These are phyloP conservation scores for Bombus terrestris DNA, from an alignment of 1,140 invertebrate genomes.

Conservation along the genomic window DNA sequence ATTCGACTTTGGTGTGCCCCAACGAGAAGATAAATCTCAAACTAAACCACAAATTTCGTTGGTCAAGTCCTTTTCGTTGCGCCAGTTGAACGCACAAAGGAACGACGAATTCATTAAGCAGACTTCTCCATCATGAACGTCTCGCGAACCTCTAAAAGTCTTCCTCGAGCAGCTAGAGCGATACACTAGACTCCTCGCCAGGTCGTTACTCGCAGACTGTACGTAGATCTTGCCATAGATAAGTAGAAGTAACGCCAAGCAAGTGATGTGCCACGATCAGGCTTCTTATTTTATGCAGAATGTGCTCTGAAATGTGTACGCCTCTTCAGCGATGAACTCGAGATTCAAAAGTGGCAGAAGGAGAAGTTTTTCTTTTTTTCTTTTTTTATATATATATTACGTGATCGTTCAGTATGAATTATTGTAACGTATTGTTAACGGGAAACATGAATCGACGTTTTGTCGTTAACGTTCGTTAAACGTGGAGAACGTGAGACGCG, in stretches of 20 bases:
- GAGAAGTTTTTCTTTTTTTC: no score
- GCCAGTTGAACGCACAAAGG: background rate
- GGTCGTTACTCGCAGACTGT: slow-evolving; percentile 57
- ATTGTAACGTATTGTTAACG: no score
- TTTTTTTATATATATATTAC: rapidly evolving
- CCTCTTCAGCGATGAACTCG: background rate
- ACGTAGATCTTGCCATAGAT: slow-evolving; percentile 45
- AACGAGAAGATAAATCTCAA: background rate
- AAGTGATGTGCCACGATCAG: slow-evolving; percentile 41
- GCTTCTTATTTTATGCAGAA: slow-evolving; percentile 54
- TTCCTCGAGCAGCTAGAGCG: background rate
- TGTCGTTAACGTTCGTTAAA: no score
- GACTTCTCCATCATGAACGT: background rate
- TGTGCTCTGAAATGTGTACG: slow-evolving; percentile 9
- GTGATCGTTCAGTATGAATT: background rate
- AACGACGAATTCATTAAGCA: slow-evolving; percentile 17
- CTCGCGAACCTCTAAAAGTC: background rate
- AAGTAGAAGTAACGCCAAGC: slow-evolving; percentile 37
- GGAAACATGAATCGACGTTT: no score
- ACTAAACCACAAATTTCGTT: background rate
- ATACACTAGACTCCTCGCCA: slow-evolving; percentile 9
- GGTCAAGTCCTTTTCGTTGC: background rate
- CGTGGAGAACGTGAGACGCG: no score
- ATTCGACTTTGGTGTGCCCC: background rate
- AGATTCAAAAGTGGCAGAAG: background rate